Evolutionary conservation across 2,888 invertebrate genomes (phyloP).

Genomic region (Marasmarcha lunaedactyla): DNA sequence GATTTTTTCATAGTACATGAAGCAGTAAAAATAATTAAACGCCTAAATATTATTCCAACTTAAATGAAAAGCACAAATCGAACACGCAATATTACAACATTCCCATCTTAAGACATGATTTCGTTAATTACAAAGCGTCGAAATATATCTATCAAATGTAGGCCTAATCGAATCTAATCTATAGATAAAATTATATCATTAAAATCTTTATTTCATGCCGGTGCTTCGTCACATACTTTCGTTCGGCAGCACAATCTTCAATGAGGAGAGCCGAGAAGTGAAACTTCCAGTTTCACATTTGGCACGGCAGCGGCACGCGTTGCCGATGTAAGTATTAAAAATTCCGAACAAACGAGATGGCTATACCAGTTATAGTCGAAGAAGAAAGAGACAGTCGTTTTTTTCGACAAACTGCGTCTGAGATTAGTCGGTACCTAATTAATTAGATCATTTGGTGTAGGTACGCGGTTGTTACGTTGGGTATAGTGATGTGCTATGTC

Average conservation of each 20-base stretch:
- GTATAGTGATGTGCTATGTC: slow-evolving; percentile 28
- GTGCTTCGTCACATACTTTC: not conserved
- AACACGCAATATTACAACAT: too few relatives aligned
- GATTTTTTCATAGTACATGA: too few relatives aligned
- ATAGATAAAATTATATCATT: too few relatives aligned
- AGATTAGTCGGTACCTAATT: slow-evolving; percentile 57
- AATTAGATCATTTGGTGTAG: slow-evolving; percentile 60
- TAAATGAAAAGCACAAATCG: too few relatives aligned
- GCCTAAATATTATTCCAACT: too few relatives aligned
- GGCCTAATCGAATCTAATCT: too few relatives aligned
- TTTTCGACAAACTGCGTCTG: slow-evolving; percentile 24
- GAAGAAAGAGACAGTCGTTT: slow-evolving; percentile 23
- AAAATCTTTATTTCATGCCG: not conserved
- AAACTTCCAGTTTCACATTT: slow-evolving; percentile 57
- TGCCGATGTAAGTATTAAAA: slow-evolving; percentile 42
- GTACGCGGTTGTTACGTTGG: slow-evolving; percentile 30
- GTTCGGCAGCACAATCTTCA: slow-evolving; percentile 19
- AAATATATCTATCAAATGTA: too few relatives aligned
- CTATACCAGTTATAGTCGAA: slow-evolving; percentile 16
- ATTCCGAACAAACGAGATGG: slow-evolving; percentile 25
- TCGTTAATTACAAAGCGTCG: too few relatives aligned
- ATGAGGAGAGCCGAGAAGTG: slow-evolving; percentile 58
- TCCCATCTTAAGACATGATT: too few relatives aligned
- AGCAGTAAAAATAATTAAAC: too few relatives aligned
- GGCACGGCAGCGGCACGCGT: too few relatives aligned